A percentile compares a stretch with the other conserved stretches of the same genome.
phyloP scores from a whole-genome alignment of 2,113 vertebrate genomes.

The Pterocles gutturalis region DNA sequence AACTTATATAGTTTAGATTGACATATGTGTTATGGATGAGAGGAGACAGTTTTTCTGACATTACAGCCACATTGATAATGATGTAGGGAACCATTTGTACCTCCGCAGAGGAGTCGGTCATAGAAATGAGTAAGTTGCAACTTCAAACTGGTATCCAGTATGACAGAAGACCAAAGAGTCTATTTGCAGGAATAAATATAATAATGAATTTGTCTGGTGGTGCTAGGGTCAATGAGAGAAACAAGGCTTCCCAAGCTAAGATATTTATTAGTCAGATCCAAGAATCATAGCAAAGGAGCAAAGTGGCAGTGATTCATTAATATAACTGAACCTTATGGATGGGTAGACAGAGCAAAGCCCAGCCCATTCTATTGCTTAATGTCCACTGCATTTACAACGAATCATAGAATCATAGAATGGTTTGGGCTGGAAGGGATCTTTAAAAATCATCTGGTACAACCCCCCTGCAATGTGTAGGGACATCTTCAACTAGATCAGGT shows the following conservation, averaged over 20 bases:
- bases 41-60: neutral
- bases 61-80: neutral
- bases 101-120: neutral
- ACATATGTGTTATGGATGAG: neutral
- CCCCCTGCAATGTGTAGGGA: neutral
- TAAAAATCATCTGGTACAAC: neutral
- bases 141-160: neutral
- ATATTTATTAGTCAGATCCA: neutral
- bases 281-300: neutral
- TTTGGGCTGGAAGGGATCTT: neutral
- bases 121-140: neutral
- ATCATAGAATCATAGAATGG: neutral
- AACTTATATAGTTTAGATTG: neutral
- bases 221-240: neutral
- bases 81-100: neutral
- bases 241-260: neutral
- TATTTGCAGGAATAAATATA: neutral
- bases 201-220: neutral
- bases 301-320: neutral
- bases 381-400: neutral
- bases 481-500: neutral
- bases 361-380: neutral
- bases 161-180: neutral
- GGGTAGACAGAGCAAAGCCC: neutral
- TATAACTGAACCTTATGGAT: neutral